These are phyloP conservation scores for Muntiacus muntjak DNA, from an alignment of 2,113 vertebrate species.

Conservation along the genomic window DNA sequence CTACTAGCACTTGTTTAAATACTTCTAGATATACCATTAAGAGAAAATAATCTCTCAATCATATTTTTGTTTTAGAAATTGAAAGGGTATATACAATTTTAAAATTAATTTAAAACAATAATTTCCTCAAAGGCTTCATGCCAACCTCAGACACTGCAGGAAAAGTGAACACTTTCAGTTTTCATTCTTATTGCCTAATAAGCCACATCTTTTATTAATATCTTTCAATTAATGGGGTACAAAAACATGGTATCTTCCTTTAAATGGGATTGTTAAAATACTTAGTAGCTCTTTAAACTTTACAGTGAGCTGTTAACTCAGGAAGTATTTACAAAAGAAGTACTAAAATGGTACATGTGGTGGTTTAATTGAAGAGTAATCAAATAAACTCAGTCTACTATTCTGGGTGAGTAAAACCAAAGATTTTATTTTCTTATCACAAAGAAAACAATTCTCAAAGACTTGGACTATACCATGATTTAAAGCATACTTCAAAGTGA, in stretches of 20 bases:
- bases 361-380: constrained; percentile 37
- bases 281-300: constrained; percentile 73
- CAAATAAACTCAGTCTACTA: neutral
- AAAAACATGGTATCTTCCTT: constrained; percentile 67
- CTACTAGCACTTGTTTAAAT: neutral
- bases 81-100: neutral
- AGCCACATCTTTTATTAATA: constrained; percentile 67
- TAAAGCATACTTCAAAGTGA: neutral
- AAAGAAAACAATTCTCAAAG: neutral
- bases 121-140: neutral
- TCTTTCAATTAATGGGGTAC: constrained; percentile 64
- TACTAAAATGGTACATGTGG: constrained; percentile 50
- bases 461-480: neutral
- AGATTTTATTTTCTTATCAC: neutral
- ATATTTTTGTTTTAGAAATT: neutral
- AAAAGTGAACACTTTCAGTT: constrained; percentile 25
- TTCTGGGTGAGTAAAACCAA: neutral
- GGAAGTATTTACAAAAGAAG: constrained; percentile 53
- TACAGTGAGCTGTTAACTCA: constrained; percentile 66
- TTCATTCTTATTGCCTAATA: constrained; percentile 64
- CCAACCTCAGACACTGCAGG: neutral
- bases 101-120: neutral
- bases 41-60: neutral
- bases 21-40: neutral
- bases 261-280: constrained; percentile 67